phyloP scores from a whole-genome alignment of 2,797 vertebrate species.

The Darevskia mixta region DNA sequence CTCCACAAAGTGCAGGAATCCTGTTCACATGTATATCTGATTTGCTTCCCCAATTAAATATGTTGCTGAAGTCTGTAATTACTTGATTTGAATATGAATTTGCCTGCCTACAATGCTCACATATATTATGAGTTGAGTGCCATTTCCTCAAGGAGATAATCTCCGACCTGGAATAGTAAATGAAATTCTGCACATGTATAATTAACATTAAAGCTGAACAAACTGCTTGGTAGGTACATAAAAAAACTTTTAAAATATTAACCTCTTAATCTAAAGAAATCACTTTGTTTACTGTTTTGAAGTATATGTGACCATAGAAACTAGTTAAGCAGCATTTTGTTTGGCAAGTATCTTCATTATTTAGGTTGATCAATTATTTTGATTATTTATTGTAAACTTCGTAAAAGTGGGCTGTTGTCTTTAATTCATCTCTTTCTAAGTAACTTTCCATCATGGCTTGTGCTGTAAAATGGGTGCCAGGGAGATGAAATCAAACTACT shows the following conservation, averaged over 20 bases:
- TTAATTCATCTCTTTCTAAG: not conserved
- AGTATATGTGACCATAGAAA: not conserved
- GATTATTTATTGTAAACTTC: not conserved
- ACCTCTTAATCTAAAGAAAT: not conserved
- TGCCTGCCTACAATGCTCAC: not conserved
- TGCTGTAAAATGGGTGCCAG: not conserved
- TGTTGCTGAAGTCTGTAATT: not conserved
- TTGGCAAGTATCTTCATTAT: not conserved
- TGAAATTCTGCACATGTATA: not conserved
- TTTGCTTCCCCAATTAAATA: not conserved
- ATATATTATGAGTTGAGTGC: conserved; percentile 1
- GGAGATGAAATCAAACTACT: not conserved
- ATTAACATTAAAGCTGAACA: not conserved
- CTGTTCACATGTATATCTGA: not conserved
- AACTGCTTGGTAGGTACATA: not conserved
- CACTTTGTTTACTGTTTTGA: not conserved
- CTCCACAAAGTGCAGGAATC: not conserved
- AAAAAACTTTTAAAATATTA: not conserved
- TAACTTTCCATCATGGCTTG: not conserved
- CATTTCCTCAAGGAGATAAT: not conserved
- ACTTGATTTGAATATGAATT: conserved; percentile 4
- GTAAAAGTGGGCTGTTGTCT: not conserved
- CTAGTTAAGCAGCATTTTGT: not conserved
- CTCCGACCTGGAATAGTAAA: not conserved
- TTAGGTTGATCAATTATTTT: not conserved